Percentiles rank a stretch among this genome's conserved stretches.
Evolutionary conservation across 1,140 invertebrate genomes (phyloP).

Genomic region (Rhysida immarginata): DNA sequence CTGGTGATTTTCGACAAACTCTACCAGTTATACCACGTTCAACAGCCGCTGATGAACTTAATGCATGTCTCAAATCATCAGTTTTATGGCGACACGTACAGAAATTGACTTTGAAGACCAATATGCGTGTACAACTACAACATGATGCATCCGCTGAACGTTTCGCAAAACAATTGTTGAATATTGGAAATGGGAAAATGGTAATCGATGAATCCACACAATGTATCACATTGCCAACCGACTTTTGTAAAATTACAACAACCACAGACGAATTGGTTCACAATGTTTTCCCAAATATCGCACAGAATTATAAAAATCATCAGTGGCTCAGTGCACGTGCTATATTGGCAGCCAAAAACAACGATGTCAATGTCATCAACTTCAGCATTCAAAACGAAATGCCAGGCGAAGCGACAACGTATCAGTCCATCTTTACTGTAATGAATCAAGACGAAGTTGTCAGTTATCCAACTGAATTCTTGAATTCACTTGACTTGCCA

Average conservation of each 20-base stretch:
- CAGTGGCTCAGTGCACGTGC: conserved; percentile 20
- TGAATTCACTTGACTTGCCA: conserved; percentile 21
- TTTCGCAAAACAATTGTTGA: conserved; percentile 26
- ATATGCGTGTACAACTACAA: conserved; percentile 29
- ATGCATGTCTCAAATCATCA: too few species aligned
- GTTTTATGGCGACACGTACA: conserved; percentile 19
- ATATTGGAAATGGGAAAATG: conserved; percentile 29
- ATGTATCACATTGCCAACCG: conserved; percentile 27
- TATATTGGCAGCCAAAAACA: conserved; percentile 24
- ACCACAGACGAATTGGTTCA: conserved; percentile 26
- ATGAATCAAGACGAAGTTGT: conserved; percentile 18
- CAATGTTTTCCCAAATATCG: conserved; percentile 27
- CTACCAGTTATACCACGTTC: conserved; percentile 30
- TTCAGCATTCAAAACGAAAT: conserved; percentile 21
- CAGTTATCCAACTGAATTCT: conserved; percentile 22
- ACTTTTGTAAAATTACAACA: conserved; percentile 19
- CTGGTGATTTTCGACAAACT: conserved; percentile 33
- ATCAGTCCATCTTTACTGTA: conserved; percentile 27
- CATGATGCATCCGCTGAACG: conserved; percentile 23
- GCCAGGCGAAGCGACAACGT: conserved; percentile 20
- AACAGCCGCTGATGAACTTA: conserved; percentile 24
- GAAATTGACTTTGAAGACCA: conserved; percentile 27
- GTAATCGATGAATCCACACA: conserved; percentile 21
- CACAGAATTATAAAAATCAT: conserved; percentile 27
- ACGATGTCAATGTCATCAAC: conserved; percentile 23